Evolutionary conservation across 2,888 invertebrate genomes (phyloP).

Genomic region (Spatulosminthurus flaviceps): DNA sequence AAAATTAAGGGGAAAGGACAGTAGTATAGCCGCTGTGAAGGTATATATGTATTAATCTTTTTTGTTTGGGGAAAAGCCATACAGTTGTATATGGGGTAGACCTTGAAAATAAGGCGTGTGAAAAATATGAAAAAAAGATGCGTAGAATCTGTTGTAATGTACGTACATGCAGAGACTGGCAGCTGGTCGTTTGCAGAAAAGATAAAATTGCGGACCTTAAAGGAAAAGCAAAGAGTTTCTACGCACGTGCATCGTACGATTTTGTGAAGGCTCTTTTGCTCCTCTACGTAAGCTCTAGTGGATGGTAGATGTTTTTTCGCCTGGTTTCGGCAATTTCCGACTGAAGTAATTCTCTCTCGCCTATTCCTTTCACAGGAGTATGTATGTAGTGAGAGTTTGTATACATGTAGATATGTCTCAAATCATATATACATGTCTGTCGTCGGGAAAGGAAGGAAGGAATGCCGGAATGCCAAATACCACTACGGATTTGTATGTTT

Average conservation of each 20-base stretch:
- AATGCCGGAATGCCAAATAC: no score
- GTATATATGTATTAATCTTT: background rate
- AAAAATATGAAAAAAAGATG: constrained; percentile 3
- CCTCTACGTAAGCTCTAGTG: no score
- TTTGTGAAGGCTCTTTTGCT: background rate
- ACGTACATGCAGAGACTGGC: no score
- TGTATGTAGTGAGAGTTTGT: background rate
- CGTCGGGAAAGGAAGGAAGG: background rate
- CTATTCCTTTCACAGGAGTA: no score
- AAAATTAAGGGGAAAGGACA: no score
- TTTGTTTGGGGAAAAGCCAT: no score
- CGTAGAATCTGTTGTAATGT: background rate
- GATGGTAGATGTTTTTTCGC: constrained; percentile 6
- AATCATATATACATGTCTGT: background rate
- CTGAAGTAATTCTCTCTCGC: no score
- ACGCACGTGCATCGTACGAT: background rate
- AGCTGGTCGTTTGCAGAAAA: no score
- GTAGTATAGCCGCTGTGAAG: no score
- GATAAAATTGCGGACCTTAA: no score
- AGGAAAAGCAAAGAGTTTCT: background rate
- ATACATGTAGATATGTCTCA: no score
- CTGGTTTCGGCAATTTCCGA: background rate
- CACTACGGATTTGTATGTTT: background rate
- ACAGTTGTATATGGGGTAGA: background rate
- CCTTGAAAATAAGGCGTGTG: background rate